Percentiles rank a stretch among this genome's conserved stretches.
phyloP scores from a whole-genome alignment of 2,888 invertebrate species.

The Cremastobaeus sp. region DNA sequence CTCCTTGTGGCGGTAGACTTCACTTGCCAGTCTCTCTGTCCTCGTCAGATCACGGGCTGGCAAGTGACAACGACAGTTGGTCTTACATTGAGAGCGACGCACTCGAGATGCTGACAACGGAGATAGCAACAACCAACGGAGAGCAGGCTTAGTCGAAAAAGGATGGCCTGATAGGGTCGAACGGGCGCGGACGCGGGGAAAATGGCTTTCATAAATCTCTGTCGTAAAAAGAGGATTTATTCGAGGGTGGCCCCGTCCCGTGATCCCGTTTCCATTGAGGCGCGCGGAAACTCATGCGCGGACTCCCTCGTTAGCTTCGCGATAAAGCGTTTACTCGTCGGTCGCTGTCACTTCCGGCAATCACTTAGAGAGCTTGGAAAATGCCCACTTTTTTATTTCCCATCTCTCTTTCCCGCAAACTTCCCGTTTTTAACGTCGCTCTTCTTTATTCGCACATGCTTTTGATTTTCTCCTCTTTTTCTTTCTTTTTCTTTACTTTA shows the following conservation, averaged over 20 bases:
- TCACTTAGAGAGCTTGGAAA: conserved; percentile 66
- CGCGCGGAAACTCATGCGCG: conserved; percentile 69
- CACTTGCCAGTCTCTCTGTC: neutral
- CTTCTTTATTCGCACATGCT: conserved; percentile 1
- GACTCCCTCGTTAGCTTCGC: conserved; percentile 75
- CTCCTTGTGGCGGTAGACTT: conserved; percentile 17
- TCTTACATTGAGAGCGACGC: conserved; percentile 19
- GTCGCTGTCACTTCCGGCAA: conserved; percentile 74
- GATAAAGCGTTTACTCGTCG: conserved; percentile 75
- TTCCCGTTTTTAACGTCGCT: conserved; percentile 17
- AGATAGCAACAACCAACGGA: conserved; percentile 32
- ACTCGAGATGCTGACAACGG: conserved; percentile 46
- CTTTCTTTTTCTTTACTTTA: conserved; percentile 8
- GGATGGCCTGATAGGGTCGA: conserved; percentile 51
- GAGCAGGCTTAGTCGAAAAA: conserved; percentile 44
- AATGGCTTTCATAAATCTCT: conserved; percentile 77
- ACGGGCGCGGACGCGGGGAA: conserved; percentile 52
- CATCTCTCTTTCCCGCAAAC: conserved; percentile 24
- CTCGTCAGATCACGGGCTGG: neutral
- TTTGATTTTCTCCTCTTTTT: conserved; percentile 17
- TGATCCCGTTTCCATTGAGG: conserved; percentile 70
- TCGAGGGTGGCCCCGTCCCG: conserved; percentile 68
- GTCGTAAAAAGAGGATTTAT: conserved; percentile 78
- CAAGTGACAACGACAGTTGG: conserved; percentile 34
- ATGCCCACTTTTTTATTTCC: conserved; percentile 42